Percentiles rank a stretch among this genome's conserved stretches.
Evolutionary conservation across 2,113 vertebrate species (phyloP).

Genomic region (Mugil cephalus): DNA sequence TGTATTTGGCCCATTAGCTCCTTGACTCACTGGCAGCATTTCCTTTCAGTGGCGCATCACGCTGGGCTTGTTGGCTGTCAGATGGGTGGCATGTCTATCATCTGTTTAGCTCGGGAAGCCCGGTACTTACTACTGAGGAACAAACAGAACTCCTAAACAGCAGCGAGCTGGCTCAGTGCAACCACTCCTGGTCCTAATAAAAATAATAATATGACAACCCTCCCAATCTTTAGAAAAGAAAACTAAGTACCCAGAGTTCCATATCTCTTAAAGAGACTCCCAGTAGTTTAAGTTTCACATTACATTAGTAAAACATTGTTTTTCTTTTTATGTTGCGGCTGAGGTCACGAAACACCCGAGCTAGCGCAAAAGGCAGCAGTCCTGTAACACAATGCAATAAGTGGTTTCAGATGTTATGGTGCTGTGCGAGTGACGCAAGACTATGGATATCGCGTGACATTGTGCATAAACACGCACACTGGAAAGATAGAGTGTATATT

Average conservation of each 20-base stretch:
- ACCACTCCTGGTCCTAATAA: neutral
- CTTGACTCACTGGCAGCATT: constrained; percentile 32
- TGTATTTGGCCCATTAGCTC: constrained; percentile 51
- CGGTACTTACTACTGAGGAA: neutral
- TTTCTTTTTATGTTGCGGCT: neutral
- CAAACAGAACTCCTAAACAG: neutral
- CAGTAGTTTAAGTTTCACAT: neutral
- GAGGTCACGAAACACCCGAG: neutral
- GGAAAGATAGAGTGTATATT: neutral
- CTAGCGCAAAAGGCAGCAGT: neutral
- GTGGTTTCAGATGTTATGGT: neutral
- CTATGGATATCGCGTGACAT: neutral
- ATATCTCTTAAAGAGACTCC: neutral
- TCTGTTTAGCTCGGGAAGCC: neutral
- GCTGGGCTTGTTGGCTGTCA: constrained; percentile 39
- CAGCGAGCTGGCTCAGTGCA: neutral
- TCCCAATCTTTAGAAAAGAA: neutral
- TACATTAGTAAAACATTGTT: neutral
- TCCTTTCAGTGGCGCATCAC: constrained; percentile 34
- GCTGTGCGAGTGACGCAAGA: neutral
- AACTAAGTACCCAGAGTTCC: neutral
- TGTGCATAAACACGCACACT: neutral
- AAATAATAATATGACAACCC: neutral
- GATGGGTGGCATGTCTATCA: constrained; percentile 14
- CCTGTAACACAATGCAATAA: neutral